Conservation (phyloP, 1,140 invertebrate genomes). For the Coptotermes formosanus region DNA sequence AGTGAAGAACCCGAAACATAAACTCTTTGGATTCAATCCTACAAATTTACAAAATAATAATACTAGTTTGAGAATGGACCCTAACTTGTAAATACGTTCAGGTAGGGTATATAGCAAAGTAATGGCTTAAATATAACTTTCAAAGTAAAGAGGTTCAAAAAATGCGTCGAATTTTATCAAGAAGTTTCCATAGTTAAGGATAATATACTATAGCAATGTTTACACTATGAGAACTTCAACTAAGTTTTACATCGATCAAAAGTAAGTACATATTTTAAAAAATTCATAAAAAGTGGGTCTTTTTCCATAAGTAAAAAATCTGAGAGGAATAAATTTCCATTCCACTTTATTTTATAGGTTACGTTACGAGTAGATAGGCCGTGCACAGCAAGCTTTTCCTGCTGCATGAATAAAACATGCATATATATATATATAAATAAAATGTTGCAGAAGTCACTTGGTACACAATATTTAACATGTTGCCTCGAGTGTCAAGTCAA, state of each 20-base stretch:
- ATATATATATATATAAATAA: neutral
- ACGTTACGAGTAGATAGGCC: neutral
- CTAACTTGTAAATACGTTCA: too few relatives aligned
- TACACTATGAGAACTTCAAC: neutral
- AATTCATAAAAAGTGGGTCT: neutral
- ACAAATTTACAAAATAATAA: too few relatives aligned
- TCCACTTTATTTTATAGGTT: neutral
- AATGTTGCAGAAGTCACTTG: too few relatives aligned
- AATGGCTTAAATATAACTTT: neutral
- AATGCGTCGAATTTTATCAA: neutral
- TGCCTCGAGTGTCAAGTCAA: too few relatives aligned
- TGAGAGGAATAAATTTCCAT: neutral
- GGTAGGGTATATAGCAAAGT: neutral
- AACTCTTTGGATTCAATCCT: too few relatives aligned
- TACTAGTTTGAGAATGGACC: too few relatives aligned
- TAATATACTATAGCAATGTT: neutral
- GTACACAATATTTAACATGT: too few relatives aligned
- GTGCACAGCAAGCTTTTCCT: neutral
- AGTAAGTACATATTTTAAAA: neutral
- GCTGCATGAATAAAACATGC: neutral
- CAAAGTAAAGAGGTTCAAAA: neutral
- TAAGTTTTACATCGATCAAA: neutral
- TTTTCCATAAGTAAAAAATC: neutral
- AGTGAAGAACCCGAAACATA: too few relatives aligned
- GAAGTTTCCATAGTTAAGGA: neutral